A percentile compares a stretch with the other conserved stretches of the same genome.
Conservation (phyloP, 2,888 invertebrate species). For the Arenicola marina region DNA sequence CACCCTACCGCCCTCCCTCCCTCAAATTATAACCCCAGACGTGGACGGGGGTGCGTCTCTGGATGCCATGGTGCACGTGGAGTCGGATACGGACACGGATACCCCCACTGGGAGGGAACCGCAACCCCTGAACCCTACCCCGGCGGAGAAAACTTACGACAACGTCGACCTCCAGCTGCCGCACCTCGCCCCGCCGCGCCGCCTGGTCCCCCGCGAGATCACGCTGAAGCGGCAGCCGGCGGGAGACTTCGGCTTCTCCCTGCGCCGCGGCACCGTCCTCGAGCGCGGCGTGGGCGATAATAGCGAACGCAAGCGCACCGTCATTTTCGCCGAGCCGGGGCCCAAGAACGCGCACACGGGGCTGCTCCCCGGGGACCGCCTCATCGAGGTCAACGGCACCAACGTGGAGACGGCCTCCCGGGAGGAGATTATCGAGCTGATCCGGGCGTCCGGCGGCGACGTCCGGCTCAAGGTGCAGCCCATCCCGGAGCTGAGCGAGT, state of each 20-base stretch:
- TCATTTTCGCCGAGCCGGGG: constrained; percentile 90
- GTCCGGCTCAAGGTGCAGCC: constrained; percentile 88
- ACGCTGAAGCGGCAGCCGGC: constrained; percentile 72
- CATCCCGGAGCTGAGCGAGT: constrained; percentile 87
- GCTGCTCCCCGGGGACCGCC: constrained; percentile 89
- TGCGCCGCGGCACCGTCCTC: constrained; percentile 84
- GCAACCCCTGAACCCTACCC: constrained; percentile 29
- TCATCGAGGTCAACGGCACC: constrained; percentile 87
- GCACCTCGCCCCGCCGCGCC: constrained; percentile 53
- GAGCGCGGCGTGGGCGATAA: constrained; percentile 41
- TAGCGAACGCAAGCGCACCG: constrained; percentile 69
- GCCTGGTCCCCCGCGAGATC: constrained; percentile 70
- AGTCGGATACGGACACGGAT: neutral
- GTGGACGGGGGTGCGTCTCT: neutral
- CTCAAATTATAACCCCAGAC: neutral
- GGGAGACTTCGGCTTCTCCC: constrained; percentile 91
- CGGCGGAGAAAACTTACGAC: constrained; percentile 46
- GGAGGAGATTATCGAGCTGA: constrained; percentile 91
- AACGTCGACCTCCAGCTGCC: constrained; percentile 57
- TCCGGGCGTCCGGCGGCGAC: constrained; percentile 61
- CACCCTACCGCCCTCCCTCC: neutral
- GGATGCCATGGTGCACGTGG: neutral
- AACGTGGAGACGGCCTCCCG: constrained; percentile 83
- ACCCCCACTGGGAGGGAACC: no score
- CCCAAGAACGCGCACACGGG: constrained; percentile 77